phyloP scores from a whole-genome alignment of 2,888 invertebrate species.

The Ectobius pallidus region DNA sequence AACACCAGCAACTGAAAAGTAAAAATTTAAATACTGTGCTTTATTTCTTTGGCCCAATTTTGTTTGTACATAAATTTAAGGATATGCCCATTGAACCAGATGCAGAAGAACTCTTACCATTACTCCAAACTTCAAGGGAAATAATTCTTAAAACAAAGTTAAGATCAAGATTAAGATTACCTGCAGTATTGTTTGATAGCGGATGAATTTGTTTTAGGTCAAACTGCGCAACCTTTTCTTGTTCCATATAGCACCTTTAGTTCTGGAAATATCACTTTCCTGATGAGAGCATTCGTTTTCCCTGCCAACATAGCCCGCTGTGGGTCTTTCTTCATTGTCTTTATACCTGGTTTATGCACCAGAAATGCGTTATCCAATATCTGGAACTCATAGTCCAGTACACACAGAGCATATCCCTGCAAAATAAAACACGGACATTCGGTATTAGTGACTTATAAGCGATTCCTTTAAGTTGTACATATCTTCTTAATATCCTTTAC shows the following conservation, averaged over 20 bases:
- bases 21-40: no score
- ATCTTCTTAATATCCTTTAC: no score
- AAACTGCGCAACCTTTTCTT: slow-evolving; percentile 80
- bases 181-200: not conserved
- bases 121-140: no score
- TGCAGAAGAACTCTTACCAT: no score
- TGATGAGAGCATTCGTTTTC: slow-evolving; percentile 78
- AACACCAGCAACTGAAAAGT: no score
- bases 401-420: slow-evolving; percentile 89
- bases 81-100: no score
- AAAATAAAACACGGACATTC: slow-evolving; percentile 45
- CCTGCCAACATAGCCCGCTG: slow-evolving; percentile 76
- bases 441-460: no score
- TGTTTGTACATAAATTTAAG: no score
- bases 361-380: slow-evolving; percentile 93
- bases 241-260: slow-evolving; percentile 83
- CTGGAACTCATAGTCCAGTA: slow-evolving; percentile 89
- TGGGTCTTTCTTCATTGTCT: slow-evolving; percentile 78
- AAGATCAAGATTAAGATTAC: no score
- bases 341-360: slow-evolving; percentile 91
- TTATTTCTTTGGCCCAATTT: no score
- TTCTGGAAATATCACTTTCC: slow-evolving; percentile 82
- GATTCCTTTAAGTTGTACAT: no score
- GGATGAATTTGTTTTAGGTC: slow-evolving; percentile 50
- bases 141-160: no score